Conservation (phyloP, 2,888 invertebrate genomes). For the Galerucella pusilla region DNA sequence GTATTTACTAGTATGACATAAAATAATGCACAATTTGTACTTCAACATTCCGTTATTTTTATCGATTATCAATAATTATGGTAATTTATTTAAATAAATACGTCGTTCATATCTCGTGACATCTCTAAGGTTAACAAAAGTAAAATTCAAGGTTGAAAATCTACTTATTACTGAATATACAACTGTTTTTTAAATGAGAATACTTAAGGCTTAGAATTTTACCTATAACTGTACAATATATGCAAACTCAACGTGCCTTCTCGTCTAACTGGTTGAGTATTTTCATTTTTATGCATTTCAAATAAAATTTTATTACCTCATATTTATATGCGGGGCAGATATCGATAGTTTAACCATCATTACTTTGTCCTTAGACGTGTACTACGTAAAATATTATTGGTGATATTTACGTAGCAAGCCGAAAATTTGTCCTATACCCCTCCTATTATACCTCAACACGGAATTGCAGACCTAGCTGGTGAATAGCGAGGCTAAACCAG, state of each 20-base stretch:
- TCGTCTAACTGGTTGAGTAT: slow-evolving; percentile 13
- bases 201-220: neutral
- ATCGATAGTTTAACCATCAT: neutral
- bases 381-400: too few relatives aligned
- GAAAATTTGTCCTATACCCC: too few relatives aligned
- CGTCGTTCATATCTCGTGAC: too few relatives aligned
- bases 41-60: neutral
- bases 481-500: too few relatives aligned
- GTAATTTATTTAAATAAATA: slow-evolving; percentile 3
- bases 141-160: slow-evolving; percentile 18
- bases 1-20: too few relatives aligned
- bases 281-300: slow-evolving; percentile 9
- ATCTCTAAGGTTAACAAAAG: slow-evolving; percentile 24
- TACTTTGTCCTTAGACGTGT: neutral
- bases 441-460: too few relatives aligned
- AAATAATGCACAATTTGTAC: neutral
- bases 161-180: neutral
- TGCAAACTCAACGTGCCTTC: slow-evolving; percentile 5
- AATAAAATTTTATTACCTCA: neutral
- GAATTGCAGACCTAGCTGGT: too few relatives aligned
- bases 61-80: neutral
- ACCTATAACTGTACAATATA: slow-evolving; percentile 13
- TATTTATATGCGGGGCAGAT: neutral
- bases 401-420: too few relatives aligned
- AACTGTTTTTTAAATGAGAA: neutral